Evolutionary conservation across 2,888 invertebrate genomes (phyloP).

Genomic region (Leptinotarsa haldemani): DNA sequence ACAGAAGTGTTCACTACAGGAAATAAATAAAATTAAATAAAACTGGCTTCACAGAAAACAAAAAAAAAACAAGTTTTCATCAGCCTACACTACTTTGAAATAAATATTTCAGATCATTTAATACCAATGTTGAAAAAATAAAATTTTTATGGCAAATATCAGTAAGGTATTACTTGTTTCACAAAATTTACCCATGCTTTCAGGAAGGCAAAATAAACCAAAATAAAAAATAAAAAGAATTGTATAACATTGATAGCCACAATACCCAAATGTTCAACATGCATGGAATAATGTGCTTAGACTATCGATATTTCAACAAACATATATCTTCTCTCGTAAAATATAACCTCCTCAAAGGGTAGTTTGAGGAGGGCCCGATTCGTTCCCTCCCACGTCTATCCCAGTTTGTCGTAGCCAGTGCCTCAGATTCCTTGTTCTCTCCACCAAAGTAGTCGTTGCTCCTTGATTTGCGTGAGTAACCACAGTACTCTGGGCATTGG

Average conservation of each 20-base stretch:
- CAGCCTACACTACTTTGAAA: too few relatives aligned
- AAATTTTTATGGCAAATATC: background rate
- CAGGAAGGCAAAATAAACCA: background rate
- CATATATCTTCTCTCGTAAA: background rate
- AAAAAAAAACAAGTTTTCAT: too few relatives aligned
- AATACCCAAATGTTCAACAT: background rate
- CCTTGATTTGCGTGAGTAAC: slow-evolving; percentile 67
- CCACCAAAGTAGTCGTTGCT: slow-evolving; percentile 72
- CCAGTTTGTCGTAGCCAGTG: slow-evolving; percentile 74
- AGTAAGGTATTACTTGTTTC: background rate
- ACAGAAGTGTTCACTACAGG: too few relatives aligned
- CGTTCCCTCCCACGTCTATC: slow-evolving; percentile 54
- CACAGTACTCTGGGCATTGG: slow-evolving; percentile 65
- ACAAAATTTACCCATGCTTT: background rate
- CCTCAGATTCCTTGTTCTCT: slow-evolving; percentile 74
- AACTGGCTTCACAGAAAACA: too few relatives aligned
- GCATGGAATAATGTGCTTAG: slow-evolving; percentile 1
- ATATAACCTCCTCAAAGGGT: slow-evolving; percentile 23
- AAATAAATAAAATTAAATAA: too few relatives aligned
- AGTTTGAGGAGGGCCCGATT: slow-evolving; percentile 53
- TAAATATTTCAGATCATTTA: background rate
- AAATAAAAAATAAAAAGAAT: background rate
- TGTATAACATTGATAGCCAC: background rate
- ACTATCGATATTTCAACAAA: slow-evolving; percentile 8
- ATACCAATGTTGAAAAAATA: background rate